These are phyloP conservation scores for Manduca sexta DNA, from an alignment of 1,140 invertebrate species.

Conservation along the genomic window DNA sequence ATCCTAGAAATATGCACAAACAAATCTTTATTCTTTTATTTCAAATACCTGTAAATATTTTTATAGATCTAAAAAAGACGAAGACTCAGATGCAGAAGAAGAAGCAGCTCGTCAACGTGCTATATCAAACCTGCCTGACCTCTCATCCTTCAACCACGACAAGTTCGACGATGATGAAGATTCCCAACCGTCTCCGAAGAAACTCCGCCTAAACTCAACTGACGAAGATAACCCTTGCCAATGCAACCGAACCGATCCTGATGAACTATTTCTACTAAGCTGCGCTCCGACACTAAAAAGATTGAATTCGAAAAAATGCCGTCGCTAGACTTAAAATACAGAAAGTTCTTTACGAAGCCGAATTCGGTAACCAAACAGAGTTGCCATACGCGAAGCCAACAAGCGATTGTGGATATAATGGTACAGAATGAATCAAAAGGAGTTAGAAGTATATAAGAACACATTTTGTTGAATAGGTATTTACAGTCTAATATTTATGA, in stretches of 20 bases:
- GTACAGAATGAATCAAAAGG: conserved; percentile 9
- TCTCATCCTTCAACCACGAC: conserved; percentile 32
- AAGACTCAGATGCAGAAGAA: conserved; percentile 54
- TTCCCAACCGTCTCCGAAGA: conserved; percentile 39
- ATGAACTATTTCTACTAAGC: conserved; percentile 65
- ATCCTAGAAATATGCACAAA: no score
- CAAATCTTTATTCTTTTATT: no score
- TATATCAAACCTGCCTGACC: conserved; percentile 35
- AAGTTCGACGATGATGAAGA: conserved; percentile 47
- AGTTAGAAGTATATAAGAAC: no score
- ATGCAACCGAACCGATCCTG: conserved; percentile 53
- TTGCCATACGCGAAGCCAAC: conserved; percentile 43
- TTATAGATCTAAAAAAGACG: conserved; percentile 36
- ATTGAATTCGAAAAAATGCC: conserved; percentile 57
- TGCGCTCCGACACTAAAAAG: conserved; percentile 57
- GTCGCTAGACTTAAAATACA: conserved; percentile 63
- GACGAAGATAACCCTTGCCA: conserved; percentile 48
- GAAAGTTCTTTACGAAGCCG: conserved; percentile 60
- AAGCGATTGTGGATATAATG: conserved; percentile 45
- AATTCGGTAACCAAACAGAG: conserved; percentile 54
- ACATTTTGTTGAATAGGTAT: no score
- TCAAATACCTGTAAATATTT: no score
- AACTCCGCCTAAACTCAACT: conserved; percentile 44
- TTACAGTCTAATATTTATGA: no score
- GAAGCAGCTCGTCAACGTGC: conserved; percentile 28